Base-by-base conservation (phyloP, 2,888 invertebrate species). In the Drepana falcataria region DNA sequence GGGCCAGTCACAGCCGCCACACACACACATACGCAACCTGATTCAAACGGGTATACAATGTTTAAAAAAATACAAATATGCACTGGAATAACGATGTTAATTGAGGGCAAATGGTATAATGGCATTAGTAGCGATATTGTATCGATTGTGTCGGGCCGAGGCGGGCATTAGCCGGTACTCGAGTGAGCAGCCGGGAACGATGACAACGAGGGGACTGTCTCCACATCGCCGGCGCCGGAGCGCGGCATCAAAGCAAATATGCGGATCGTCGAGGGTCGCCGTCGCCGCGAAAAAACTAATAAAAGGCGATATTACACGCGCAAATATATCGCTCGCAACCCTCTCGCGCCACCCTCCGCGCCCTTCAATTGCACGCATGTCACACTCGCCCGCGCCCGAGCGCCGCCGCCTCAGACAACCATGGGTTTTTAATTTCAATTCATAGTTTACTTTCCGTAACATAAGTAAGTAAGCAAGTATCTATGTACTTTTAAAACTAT, bases 251-350 rank as follows among this genome's bases (percentile, higher is more conserved):
- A 82, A 82, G 83, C 80, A 74, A 77, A 63, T 75, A 81, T 81
- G 81, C 71, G 77, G 68, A 53, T 53, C 62, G 60, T 56, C 59
- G 61, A 57, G 68, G 68, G 66, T 73, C 73, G 75, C 73, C 79
- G 85, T 83, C 86, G 79, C 82, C 83, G 78, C 83, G 83, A 71
- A 86, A 88, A 88, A 89, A 85, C 87, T 87, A 87, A 89, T 88
- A 88, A 87, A 89, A 86, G 68, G 71, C 72, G 64, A 82, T 85
- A 85, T 87, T 80, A 81, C 77, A 77, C 77, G 79, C 77, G 71
- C 76, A 69, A 69, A 77, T 76, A 79, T 77, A 76, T 79, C 74
- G 70, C 64, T 56, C 60, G 55, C 59, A 62, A 52, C 63, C 56
- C 60, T 55, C 60, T 61, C 52, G 47, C 59, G 9, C 35, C 47